Evolutionary conservation across 2,888 invertebrate genomes (phyloP), one percentile per base, ranked within the genome.

Genomic region (Unio pictorum): DNA sequence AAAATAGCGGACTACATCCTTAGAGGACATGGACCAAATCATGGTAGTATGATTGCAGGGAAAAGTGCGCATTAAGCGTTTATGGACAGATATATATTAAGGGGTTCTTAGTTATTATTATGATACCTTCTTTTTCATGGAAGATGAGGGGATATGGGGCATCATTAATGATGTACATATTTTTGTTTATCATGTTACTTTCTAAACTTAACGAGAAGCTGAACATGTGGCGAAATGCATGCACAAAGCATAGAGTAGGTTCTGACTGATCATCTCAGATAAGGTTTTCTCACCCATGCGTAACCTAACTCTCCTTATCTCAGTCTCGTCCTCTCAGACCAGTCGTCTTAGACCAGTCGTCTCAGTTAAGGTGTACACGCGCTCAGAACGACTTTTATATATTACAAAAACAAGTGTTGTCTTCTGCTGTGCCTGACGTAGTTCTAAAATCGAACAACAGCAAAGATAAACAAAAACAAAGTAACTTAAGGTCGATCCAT

Each of bases 11-110:
- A 74, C n/a, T 67, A 59, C 64, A 72, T 74, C 71, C 45, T 71
- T 17, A 58, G 55, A 30, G 66, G 34, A 54, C 64, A 62, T 18
- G 70, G 69, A 60, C 54, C 23, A 64, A 59, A 55, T 45, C 67
- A 4, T 28, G 28, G 28, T 28, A 28, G 56, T 70, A 70, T 72
- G 18, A 72, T 17, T 64, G 64, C 54, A 72, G 75, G 7, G 62
- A 67, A 59, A 71, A 71, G 67, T 64, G 61, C 55, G 71, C 11
- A 67, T 67, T 20, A 61, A 75, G 56, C 28, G 75, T 58, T 56
- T 75, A 54, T 74, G 71, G 74, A 57, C 71, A 18, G 71, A 74
- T 65, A 67, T 69, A n/a, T 74, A 67, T 69, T 69, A 74, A 18
- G 74, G 74, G 17, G 74, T 74, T 4, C 45, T 74, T 23, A 57